These are phyloP conservation scores for Chiloscyllium punctatum DNA, from an alignment of 2,797 vertebrate genomes.

Conservation along the genomic window DNA sequence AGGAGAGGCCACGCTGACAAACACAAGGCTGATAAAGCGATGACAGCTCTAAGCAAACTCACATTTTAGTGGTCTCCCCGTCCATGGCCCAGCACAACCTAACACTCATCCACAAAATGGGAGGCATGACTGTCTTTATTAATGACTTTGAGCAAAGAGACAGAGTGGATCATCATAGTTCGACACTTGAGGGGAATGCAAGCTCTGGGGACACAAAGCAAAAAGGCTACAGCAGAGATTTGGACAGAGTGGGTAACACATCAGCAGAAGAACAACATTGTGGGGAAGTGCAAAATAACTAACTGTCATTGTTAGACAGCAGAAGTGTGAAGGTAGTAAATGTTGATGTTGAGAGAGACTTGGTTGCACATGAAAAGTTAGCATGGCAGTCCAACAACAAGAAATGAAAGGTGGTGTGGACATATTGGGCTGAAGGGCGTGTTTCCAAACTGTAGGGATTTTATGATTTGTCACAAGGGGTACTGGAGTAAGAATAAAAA, in stretches of 20 bases:
- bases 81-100: not conserved
- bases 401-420: too few relatives aligned
- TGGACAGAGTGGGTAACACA: not conserved
- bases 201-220: not conserved
- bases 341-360: too few relatives aligned
- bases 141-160: not conserved
- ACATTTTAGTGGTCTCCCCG: not conserved
- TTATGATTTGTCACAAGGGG: too few relatives aligned
- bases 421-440: too few relatives aligned
- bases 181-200: not conserved
- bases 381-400: too few relatives aligned
- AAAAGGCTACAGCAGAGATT: not conserved
- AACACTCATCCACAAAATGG: not conserved
- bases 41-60: conserved; percentile 28
- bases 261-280: not conserved
- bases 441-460: too few relatives aligned
- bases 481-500: too few relatives aligned
- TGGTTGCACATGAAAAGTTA: too few relatives aligned
- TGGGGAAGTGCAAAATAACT: not conserved
- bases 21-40: conserved; percentile 25
- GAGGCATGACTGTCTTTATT: not conserved
- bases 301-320: not conserved
- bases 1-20: not conserved
- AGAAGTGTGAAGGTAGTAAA: too few relatives aligned
- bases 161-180: too few relatives aligned